Conservation (phyloP, 2,888 invertebrate genomes). For the Sinentomon sp. region DNA sequence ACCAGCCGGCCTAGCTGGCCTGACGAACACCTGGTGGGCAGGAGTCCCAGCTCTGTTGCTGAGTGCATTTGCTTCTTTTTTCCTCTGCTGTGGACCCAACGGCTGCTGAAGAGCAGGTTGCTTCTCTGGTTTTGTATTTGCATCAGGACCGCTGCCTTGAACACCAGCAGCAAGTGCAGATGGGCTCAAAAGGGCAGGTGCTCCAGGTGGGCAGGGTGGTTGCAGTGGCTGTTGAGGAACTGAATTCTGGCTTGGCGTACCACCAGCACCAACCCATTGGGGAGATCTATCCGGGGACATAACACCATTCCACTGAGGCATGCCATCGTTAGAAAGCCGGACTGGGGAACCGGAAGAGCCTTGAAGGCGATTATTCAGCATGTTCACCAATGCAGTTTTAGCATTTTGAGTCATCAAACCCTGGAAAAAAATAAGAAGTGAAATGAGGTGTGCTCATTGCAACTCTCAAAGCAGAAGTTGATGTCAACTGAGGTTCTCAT, state of each 20-base stretch:
- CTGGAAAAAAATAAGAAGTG: no score
- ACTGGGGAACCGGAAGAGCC: conserved; percentile 13
- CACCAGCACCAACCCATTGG: conserved; percentile 11
- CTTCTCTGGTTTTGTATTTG: no score
- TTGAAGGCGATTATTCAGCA: conserved; percentile 56
- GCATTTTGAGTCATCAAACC: no score
- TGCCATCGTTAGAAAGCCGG: conserved; percentile 6
- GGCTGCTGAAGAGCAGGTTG: no score
- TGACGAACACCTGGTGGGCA: conserved; percentile 4
- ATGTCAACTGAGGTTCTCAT: no score
- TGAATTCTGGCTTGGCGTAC: conserved; percentile 25
- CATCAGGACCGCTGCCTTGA: no score
- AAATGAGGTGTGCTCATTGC: no score
- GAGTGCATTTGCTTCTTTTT: no score
- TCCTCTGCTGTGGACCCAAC: no score
- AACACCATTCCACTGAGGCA: conserved; percentile 10
- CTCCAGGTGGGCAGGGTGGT: conserved; percentile 9
- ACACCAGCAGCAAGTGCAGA: neutral
- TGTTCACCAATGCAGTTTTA: conserved; percentile 80
- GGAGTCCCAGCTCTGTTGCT: no score
- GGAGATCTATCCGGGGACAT: conserved; percentile 13
- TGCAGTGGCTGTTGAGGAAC: conserved; percentile 16
- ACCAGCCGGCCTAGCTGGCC: no score
- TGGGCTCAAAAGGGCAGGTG: conserved; percentile 6
- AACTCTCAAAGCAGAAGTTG: no score